phyloP scores from a whole-genome alignment of 2,797 vertebrate species.

The Lagocephalus sceleratus region DNA sequence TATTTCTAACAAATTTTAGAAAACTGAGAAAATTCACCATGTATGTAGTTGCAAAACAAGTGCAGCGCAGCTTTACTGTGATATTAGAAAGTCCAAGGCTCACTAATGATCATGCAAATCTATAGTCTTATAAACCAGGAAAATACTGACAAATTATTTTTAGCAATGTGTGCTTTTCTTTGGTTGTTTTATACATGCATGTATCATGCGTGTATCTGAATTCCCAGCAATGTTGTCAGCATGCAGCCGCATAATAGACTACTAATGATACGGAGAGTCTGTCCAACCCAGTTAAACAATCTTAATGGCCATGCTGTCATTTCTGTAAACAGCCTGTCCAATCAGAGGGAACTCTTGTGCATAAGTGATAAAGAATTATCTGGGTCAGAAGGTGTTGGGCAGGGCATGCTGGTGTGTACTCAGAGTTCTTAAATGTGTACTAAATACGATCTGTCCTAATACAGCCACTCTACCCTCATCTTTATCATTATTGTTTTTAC shows the following conservation, averaged over 20 bases:
- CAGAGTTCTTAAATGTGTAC: slow-evolving; percentile 24
- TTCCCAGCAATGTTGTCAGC: too few species aligned
- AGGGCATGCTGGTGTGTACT: slow-evolving; percentile 64
- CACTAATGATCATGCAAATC: too few species aligned
- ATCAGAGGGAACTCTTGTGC: slow-evolving; percentile 64
- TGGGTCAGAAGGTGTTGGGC: slow-evolving; percentile 56
- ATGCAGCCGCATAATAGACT: background rate
- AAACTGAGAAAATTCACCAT: too few species aligned
- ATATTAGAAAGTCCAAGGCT: too few species aligned
- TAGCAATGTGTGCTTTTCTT: too few species aligned
- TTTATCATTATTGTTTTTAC: background rate
- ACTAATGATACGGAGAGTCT: background rate
- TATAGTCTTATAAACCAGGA: too few species aligned
- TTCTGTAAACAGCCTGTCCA: slow-evolving; percentile 66
- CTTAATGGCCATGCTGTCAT: slow-evolving; percentile 20
- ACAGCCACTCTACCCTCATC: background rate
- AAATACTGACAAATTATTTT: too few species aligned
- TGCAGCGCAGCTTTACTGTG: too few species aligned
- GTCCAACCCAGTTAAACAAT: slow-evolving; percentile 3
- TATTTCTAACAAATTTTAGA: too few species aligned
- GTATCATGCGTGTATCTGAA: too few species aligned
- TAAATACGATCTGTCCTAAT: background rate
- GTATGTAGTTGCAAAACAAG: too few species aligned
- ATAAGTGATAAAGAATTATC: slow-evolving; percentile 80
- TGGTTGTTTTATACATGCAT: too few species aligned